These are phyloP conservation scores for Pyralis farinalis DNA, from an alignment of 2,888 invertebrate genomes.

Conservation along the genomic window DNA sequence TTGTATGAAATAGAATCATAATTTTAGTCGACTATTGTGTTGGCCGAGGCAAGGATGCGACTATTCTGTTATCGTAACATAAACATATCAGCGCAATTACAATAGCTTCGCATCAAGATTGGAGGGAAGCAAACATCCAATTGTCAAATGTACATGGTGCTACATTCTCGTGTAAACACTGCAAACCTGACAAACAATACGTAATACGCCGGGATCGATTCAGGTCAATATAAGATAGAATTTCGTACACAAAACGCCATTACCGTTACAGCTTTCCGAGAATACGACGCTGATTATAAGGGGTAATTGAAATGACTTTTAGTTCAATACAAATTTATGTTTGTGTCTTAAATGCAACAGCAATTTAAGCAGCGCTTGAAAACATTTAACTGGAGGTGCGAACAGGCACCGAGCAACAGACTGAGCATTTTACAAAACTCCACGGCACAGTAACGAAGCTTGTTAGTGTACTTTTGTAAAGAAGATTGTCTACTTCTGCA, in stretches of 20 bases:
- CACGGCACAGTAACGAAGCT: conserved; percentile 63
- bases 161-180: conserved; percentile 36
- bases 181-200: conserved; percentile 28
- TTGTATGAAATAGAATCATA: conserved; percentile 1
- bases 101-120: conserved; percentile 48
- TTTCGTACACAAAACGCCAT: conserved; percentile 1
- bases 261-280: background rate
- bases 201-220: conserved; percentile 3
- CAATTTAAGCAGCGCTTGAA: conserved; percentile 38
- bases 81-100: conserved; percentile 51
- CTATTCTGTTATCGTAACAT: conserved; percentile 36
- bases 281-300: background rate
- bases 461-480: conserved; percentile 68
- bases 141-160: conserved; percentile 41
- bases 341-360: conserved; percentile 10
- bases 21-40: conserved; percentile 16
- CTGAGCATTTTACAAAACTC: conserved; percentile 54
- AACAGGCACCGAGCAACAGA: conserved; percentile 33
- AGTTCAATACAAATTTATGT: background rate
- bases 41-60: conserved; percentile 24
- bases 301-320: background rate
- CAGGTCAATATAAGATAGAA: conserved; percentile 15
- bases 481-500: conserved; percentile 56
- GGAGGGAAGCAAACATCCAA: conserved; percentile 58
- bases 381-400: conserved; percentile 43